Evolutionary conservation across 2,888 invertebrate species (phyloP).

Genomic region (Sisyra terminalis): DNA sequence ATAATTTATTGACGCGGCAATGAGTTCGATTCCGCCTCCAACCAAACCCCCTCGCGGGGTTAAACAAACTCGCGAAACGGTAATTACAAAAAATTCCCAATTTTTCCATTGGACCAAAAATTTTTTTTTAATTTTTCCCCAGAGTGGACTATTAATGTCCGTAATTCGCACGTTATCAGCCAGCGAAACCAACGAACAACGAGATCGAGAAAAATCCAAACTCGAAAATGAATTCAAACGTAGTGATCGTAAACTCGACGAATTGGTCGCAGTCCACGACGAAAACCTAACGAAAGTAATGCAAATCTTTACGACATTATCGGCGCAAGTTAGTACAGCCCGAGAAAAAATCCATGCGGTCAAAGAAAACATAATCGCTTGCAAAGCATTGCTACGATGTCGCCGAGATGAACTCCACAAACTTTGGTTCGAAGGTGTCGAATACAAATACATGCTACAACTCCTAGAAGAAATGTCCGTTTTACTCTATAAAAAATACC

Average conservation of each 20-base stretch:
- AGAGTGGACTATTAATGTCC: slow-evolving; percentile 82
- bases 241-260: slow-evolving; percentile 78
- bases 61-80: slow-evolving; percentile 74
- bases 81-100: slow-evolving; percentile 23
- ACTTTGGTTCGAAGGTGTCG: slow-evolving; percentile 90
- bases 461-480: slow-evolving; percentile 87
- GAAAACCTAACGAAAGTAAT: slow-evolving; percentile 69
- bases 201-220: slow-evolving; percentile 83
- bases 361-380: slow-evolving; percentile 66
- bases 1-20: slow-evolving; percentile 11
- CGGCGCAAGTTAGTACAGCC: slow-evolving; percentile 57
- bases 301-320: slow-evolving; percentile 52
- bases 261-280: slow-evolving; percentile 75
- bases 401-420: slow-evolving; percentile 84
- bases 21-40: slow-evolving; percentile 53
- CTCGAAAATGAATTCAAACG: slow-evolving; percentile 86
- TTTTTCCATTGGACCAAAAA: slow-evolving; percentile 7
- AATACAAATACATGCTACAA: slow-evolving; percentile 80
- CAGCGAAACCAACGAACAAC: slow-evolving; percentile 84
- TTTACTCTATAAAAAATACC: too few relatives aligned
- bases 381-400: slow-evolving; percentile 73
- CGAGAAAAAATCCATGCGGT: slow-evolving; percentile 59
- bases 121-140: slow-evolving; percentile 14
- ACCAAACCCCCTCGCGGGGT: slow-evolving; percentile 76
- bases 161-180: slow-evolving; percentile 89